Base-by-base conservation (phyloP, 2,797 vertebrate genomes). In the Sitta carolinensis region DNA sequence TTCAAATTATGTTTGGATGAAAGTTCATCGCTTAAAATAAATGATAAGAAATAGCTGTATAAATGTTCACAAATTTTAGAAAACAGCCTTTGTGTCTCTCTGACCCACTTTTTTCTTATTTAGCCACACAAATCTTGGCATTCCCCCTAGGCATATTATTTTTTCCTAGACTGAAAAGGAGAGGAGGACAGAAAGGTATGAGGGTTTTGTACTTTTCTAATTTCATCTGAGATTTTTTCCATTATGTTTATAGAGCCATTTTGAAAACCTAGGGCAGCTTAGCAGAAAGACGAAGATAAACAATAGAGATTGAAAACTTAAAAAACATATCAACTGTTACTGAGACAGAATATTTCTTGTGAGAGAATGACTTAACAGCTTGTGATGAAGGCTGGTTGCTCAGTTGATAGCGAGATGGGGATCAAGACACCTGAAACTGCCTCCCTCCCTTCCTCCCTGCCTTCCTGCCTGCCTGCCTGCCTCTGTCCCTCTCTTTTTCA, bases 1-100 rank as follows among this genome's bases (percentile, higher is more conserved):
- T 86, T 93, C 58, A 83, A 72, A 48, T 73, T 87, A 76, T 81
- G 70, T 90, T 94, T 81, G 58, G 30, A 66, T 81, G 54, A 87
- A 61, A 87, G 25, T 72, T 57, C 30, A 18, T 92, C 83, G 25
- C 64, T 96, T 87, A 95, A 97, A 95, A 86, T 42, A 73, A 66
- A 42, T 67, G 32, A 76, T 76, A 68, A 76, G 70, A 63, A 55
- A 72, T 95, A 88, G 67, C 64, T 92, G 73, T 45, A 93, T 69
- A 91, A 87, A 90, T 64, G 74, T 95, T 79, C 47, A 77, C 19
- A 92, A 81, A 88, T 82, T 92, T 85, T 68, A 62, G 58, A 63
- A 82, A 91, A 52, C 25, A 1, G 84, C 23, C 43, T 87, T 13
- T 38, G 47, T 90, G 64, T 90, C 43, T 88, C 52, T 64, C 19